Percentiles rank a stretch among this genome's conserved stretches.
Conservation (phyloP, 92 coral and sea anemone species). For the Pocillopora meandrina region DNA sequence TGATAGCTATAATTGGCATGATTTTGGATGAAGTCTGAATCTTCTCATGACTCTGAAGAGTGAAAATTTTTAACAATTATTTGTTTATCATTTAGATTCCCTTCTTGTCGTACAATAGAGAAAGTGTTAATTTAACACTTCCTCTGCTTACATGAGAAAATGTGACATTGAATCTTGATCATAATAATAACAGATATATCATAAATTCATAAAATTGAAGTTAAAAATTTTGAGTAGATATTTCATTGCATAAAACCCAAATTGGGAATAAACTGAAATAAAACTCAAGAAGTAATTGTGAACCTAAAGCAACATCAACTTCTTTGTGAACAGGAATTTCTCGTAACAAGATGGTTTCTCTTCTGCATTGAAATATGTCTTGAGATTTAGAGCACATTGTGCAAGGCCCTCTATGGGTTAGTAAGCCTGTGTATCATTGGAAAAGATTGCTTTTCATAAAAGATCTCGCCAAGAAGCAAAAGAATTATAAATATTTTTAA, state of each 20-base stretch:
- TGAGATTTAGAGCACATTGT: background rate
- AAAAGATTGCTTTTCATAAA: no score
- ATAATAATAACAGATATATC: no score
- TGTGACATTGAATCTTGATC: no score
- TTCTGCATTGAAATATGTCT: background rate
- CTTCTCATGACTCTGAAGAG: background rate
- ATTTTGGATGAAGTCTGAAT: conserved; percentile 24
- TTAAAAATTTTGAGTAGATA: background rate
- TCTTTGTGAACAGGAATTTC: no score
- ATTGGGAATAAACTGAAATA: background rate
- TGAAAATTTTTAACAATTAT: background rate
- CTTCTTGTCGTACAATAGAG: background rate
- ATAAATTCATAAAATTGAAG: no score
- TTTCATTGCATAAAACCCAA: background rate
- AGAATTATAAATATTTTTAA: no score
- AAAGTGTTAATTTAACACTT: background rate
- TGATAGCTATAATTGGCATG: conserved; percentile 35
- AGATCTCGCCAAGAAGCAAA: no score
- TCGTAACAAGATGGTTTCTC: no score
- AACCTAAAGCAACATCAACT: no score
- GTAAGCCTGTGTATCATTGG: no score
- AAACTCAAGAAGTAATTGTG: no score
- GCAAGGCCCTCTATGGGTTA: conserved; percentile 3
- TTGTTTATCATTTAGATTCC: conserved; percentile 1
- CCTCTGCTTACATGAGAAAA: no score